Percentiles rank a stretch among this genome's conserved stretches.
Evolutionary conservation across 2,797 vertebrate species (phyloP).

Genomic region (Pipistrellus pygmaeus): DNA sequence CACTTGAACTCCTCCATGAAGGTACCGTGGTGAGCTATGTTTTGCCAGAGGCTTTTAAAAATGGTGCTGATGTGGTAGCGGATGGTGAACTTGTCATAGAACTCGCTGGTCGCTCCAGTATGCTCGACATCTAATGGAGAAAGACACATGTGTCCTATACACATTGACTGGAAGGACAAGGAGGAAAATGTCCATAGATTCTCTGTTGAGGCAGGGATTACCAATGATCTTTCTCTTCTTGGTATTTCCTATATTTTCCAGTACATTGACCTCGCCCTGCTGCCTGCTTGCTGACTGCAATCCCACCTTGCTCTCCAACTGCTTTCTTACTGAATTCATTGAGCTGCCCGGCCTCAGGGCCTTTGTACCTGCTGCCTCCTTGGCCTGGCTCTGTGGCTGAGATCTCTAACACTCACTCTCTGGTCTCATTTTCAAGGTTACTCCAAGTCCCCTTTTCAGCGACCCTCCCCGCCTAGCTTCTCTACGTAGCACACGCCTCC

Average conservation of each 20-base stretch:
- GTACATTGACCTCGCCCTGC: not conserved
- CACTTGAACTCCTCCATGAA: slow-evolving; percentile 99
- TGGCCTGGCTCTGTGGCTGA: not conserved
- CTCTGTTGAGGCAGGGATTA: not conserved
- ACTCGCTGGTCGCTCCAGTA: slow-evolving; percentile 98
- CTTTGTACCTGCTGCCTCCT: not conserved
- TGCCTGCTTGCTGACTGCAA: too few relatives aligned
- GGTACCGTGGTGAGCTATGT: slow-evolving; percentile 97
- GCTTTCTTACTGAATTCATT: not conserved
- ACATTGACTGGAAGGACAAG: not conserved
- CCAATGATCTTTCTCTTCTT: not conserved
- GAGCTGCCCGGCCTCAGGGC: not conserved
- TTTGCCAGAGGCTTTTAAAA: slow-evolving; percentile 99
- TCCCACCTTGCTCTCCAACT: not conserved
- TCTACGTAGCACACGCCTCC: not conserved
- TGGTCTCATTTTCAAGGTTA: not conserved
- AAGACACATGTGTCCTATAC: not conserved
- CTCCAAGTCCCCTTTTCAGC: not conserved
- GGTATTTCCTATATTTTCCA: not conserved
- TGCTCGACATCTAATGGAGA: slow-evolving; percentile 95
- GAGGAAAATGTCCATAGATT: too few relatives aligned
- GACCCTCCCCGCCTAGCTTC: not conserved
- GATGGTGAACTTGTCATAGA: slow-evolving; percentile 99
- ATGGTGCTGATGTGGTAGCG: slow-evolving; percentile 99
- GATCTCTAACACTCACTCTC: not conserved